A percentile compares a stretch with the other conserved stretches of the same genome.
Conservation (phyloP, 2,113 vertebrate genomes). For the Enhydra lutris region DNA sequence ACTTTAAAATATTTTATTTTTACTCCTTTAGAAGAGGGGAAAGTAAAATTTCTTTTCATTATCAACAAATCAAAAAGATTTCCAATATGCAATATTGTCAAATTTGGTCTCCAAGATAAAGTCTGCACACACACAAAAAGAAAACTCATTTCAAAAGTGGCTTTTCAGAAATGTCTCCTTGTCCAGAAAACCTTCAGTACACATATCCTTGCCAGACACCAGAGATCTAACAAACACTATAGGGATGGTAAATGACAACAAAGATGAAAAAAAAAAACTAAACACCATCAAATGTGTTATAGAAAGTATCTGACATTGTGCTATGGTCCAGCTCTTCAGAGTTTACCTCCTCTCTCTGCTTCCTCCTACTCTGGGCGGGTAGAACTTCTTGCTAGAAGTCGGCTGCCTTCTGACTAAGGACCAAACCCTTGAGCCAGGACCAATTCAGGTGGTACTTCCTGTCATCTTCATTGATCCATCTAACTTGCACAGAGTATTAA, state of each 20-base stretch:
- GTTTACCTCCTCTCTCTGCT: neutral
- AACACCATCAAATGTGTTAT: neutral
- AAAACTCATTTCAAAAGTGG: constrained; percentile 22
- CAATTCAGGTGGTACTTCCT: neutral
- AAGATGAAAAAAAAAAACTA: neutral
- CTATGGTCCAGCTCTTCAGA: neutral
- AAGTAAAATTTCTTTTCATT: neutral
- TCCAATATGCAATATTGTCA: neutral
- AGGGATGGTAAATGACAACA: neutral
- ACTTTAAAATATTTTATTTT: neutral
- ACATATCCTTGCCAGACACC: neutral
- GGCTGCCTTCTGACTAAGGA: neutral
- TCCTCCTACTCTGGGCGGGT: neutral
- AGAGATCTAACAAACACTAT: neutral
- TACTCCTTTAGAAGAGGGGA: neutral
- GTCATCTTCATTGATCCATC: neutral
- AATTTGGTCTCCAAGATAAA: neutral
- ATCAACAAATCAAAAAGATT: neutral
- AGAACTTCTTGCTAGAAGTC: neutral
- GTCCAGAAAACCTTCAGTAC: neutral
- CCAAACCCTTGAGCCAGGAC: neutral
- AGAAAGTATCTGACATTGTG: neutral
- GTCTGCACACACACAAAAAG: neutral
- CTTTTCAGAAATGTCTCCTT: neutral
- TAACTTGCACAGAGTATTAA: neutral